Base-by-base conservation (phyloP, 2,797 vertebrate genomes). In the Babyrousa celebensis region DNA sequence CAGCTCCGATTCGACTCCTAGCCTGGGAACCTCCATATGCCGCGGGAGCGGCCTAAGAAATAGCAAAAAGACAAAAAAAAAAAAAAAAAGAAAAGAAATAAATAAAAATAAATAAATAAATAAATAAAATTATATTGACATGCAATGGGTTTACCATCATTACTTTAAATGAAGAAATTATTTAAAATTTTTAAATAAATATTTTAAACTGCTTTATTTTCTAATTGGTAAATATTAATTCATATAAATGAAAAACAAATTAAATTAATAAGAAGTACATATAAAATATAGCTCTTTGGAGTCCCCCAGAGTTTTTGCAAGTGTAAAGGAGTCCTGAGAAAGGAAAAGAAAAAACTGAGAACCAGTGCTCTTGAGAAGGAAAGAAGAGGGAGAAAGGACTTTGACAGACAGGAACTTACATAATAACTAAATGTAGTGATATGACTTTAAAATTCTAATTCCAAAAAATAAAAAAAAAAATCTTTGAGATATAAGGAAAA, bases 401-500 rank as follows among this genome's bases (percentile, higher is more conserved):
- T 36, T 20, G 17, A 84, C 0, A 67, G 29, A 85, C 79, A 79
- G 29, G 43, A 65, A 65, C 60, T 74, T 65, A 91, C 7, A 52
- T 75, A 79, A 85, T 58, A 54, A 82, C 23, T 62, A 82, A 58
- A 75, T 16, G 4, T 17, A 83, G 67, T 40, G 12, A 54, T 36
- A 83, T 6, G 11, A 18, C 56, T 74, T 79, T 74, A 25, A 15
- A 63, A 68, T 62, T 3, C 54, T 70, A 80, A 74, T 67, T 80
- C 58, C 67, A 67, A 86, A 58, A 77, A 71, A 68, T n/a, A 54
- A 70, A 92, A 88, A 36, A 43, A 36, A 21, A 29, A 4, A 48
- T 21, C 23, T 95, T 71, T 70, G n/a, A 65, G 43, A 63, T 92
- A 83, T 27, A 71, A 88, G 32, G 27, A 77, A 92, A 89, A n/a